Base-by-base conservation (phyloP, 30 jellyfish, hydroid and myxozoan species). In the Pelagia noctiluca region DNA sequence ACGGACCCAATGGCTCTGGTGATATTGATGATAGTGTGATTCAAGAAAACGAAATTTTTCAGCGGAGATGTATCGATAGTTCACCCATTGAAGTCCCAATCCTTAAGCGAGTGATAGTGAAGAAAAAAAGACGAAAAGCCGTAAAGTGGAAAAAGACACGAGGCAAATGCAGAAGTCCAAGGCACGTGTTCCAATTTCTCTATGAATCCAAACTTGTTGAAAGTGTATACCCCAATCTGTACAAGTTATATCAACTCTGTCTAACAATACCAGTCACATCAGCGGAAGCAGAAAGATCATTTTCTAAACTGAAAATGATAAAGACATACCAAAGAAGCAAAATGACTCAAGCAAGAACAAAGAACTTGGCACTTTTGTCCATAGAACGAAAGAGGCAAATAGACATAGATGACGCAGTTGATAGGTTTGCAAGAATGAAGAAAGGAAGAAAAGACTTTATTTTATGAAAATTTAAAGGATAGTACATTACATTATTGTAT, bases 181-280 rank as follows among this genome's bases (percentile, higher is more conserved):
- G 29, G 64, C 66, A 66, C 16, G 22, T 66, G 22, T 66, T 66
- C 64, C 31, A 22, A 4, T 66, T 10, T 66, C 35, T 66, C 63
- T 66, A 25, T 31, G n/a, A 66, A 10, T 16, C 29, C 79, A 66
- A 66, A 66, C 5, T 31, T 66, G 22, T 66, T n/a, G 8, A 66
- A 66, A 31, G 35, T 22, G 23, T n/a, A n/a, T 31, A 12, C 10
- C 79, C 23, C 31, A 66, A 66, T 31, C 16, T 66, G 64, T 66
- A 31, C 61, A 66, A 28, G 66, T 31, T 66, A n/a, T 66, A 66
- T 35, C 79, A 66, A 31, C 64, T 66, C 10, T 66, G 22, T 66
- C 29, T 66, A 35, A 66, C 79, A 12, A 66, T 66, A 10, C 79
- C 79, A 10, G 61, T 66, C 5, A 4, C 79, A 7, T 12, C 63